These are phyloP conservation scores for Meloidogyne hapla DNA, from an alignment of 1,140 invertebrate species.

Conservation along the genomic window DNA sequence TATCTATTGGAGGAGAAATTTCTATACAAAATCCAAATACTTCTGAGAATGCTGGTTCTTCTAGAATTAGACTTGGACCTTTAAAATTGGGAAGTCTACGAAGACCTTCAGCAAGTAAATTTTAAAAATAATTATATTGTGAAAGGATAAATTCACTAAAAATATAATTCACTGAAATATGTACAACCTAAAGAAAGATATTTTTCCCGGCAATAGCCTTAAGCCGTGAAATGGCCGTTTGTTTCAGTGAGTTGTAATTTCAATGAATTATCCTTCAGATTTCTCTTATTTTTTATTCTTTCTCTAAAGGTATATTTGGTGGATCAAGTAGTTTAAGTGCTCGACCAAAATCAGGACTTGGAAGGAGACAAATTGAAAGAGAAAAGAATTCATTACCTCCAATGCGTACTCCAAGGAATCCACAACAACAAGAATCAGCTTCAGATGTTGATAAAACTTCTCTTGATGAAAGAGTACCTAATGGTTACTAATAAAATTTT, in stretches of 20 bases:
- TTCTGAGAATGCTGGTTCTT: background rate
- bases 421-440: constrained; percentile 8
- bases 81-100: background rate
- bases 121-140: background rate
- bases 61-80: constrained; percentile 15
- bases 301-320: background rate
- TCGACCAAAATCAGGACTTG: background rate
- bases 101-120: constrained; percentile 2
- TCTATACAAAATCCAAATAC: background rate
- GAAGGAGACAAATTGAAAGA: constrained; percentile 16
- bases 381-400: constrained; percentile 28
- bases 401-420: background rate
- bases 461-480: constrained; percentile 10
- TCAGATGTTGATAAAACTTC: background rate
- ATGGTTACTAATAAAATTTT: constrained; percentile 1
- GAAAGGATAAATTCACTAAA: background rate
- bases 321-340: constrained; percentile 18
- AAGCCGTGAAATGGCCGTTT: too few relatives aligned
- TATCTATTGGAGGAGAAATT: background rate
- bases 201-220: too few relatives aligned
- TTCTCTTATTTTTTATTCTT: background rate
- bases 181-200: too few relatives aligned
- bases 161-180: background rate
- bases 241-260: too few relatives aligned
- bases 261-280: background rate